Base-by-base conservation (phyloP, 2,888 invertebrate species). In the Coremacera marginata region DNA sequence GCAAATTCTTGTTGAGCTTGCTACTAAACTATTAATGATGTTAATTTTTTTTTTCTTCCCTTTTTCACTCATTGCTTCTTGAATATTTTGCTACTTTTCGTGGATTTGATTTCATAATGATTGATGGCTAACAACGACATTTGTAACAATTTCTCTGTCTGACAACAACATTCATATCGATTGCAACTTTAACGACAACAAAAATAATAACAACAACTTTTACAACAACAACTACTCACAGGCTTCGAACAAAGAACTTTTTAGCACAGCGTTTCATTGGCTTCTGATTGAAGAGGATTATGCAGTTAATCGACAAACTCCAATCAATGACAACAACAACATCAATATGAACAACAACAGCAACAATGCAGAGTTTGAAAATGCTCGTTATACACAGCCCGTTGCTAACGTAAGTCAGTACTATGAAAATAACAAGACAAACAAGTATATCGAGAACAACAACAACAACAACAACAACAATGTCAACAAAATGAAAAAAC, bases 251-350 rank as follows among this genome's bases (percentile, higher is more conserved):
- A 86, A 86, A 85, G 86, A 86, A 84, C 84, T 89, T 82, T 89
- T 89, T 84, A 89, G 87, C 84, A 85, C 86, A 82, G 86, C 88
- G 84, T 88, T 88, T 88, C 89, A 89, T 84, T 89, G 89, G 89
- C 84, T 89, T 84, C 83, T 89, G 87, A 87, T 89, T 84, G 88
- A 88, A 84, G 88, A 89, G 85, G 88, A 89, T 87, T 89, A 87
- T 83, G 82, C 83, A 81, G 80, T 84, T 84, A 84, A 84, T 84
- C 83, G 83, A 78, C 77, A 74, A 81, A 81, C 82, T 78, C 82
- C 79, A 79, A 80, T 78, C 81, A 81, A 82, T 82, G 81, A 77
- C 76, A 78, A 76, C 73, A 79, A 79, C 67, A 68, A 79, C 49
- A 78, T 52, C 71, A 79, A 79, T 62, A 77, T 71, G 70, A 80